Base-by-base conservation (phyloP, 1,140 invertebrate species). In the Drosophila bocki region DNA sequence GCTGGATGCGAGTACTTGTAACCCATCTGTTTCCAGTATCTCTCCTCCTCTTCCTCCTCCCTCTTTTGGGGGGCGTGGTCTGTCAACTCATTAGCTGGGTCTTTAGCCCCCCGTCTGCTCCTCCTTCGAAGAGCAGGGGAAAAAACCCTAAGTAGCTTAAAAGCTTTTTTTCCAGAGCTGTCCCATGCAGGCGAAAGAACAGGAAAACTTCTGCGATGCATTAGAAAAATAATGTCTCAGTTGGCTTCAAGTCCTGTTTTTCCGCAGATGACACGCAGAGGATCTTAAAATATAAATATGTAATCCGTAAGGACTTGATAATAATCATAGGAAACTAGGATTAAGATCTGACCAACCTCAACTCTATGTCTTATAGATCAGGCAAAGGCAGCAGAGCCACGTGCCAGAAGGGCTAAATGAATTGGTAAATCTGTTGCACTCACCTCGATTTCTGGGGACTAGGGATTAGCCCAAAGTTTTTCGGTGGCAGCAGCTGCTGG, bases 71-170 rank as follows among this genome's bases (percentile, higher is more conserved):
- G 41, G 67, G 67, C 67, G 67, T 70, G 67, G 63, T 22, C 63
- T 68, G 67, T 70, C 63, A 70, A 70, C 67, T 70, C 67, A 70
- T 70, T 70, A 70, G 67, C 48, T 33, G 67, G 22, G 39, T 45
- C 44, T n/a, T 63, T 47, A 65, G 42, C 22, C 61, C 59, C 26
- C 29, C 19, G 15, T 7, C 13, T 3, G 7, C 53, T 42, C 19
- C 35, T 22, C 26, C 39, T 7, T 13, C 7, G 3, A 17, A 19
- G 29, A 17, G 17, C 35, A 51, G 50, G 5, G 33, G 3, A 4
- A 26, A 57, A 35, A 44, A 7, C 39, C 29, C 32, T 65, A 70
- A 70, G 67, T 68, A 69, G 67, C 67, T 70, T 70, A 70, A 70
- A 70, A 70, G 67, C 67, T 70, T 70, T 70, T 69, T 44, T 37